These are phyloP conservation scores for Dolichotis patagonum DNA, from an alignment of 2,113 vertebrate genomes.

Conservation along the genomic window DNA sequence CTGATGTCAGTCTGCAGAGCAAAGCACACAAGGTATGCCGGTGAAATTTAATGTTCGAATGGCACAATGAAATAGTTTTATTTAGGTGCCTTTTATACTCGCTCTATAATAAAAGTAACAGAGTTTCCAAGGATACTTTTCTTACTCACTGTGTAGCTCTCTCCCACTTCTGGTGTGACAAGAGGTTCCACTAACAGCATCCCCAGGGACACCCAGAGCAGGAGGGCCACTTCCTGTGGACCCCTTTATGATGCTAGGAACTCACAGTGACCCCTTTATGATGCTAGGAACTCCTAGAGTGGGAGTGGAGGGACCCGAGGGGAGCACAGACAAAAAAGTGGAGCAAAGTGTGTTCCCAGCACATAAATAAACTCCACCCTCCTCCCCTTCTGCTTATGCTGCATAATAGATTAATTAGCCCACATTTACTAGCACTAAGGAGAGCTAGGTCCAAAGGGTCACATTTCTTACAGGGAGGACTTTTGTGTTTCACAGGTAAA, in stretches of 20 bases:
- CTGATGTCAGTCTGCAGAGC: not conserved
- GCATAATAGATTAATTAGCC: not conserved
- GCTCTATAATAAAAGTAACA: slow-evolving; percentile 14
- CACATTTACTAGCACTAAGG: not conserved
- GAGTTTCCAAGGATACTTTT: slow-evolving; percentile 25
- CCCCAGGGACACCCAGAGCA: not conserved
- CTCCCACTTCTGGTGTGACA: not conserved
- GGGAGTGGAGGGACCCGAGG: not conserved
- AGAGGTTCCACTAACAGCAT: not conserved
- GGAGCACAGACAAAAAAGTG: not conserved
- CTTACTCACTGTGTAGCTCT: not conserved
- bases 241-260: not conserved
- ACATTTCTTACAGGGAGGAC: slow-evolving; percentile 24
- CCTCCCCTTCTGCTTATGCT: not conserved
- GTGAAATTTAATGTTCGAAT: slow-evolving; percentile 62
- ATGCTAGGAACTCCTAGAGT: not conserved
- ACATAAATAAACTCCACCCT: not conserved
- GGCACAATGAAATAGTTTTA: slow-evolving; percentile 64
- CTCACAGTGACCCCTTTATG: not conserved
- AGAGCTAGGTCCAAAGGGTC: not conserved
- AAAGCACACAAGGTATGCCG: not conserved
- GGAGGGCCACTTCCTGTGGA: not conserved
- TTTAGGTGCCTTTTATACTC: slow-evolving; percentile 53
- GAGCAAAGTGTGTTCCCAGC: not conserved
- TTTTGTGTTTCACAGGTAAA: slow-evolving; percentile 36